Conservation (phyloP, 2,888 invertebrate species). For the Zootermopsis nevadensis region DNA sequence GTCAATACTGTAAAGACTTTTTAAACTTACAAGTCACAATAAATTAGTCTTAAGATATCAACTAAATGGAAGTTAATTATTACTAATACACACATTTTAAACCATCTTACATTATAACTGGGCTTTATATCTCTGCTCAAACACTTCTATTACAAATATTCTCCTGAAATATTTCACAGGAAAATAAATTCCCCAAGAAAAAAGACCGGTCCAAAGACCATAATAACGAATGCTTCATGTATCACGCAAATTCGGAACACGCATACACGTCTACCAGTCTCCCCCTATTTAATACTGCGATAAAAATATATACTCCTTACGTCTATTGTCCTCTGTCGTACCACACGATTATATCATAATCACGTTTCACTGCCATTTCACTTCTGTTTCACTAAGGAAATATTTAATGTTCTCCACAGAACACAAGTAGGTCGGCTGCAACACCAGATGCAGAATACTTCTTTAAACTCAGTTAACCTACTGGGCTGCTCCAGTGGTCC, state of each 20-base stretch:
- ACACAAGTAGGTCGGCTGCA: not conserved
- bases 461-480: not conserved
- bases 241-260: conserved; percentile 1
- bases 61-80: no score
- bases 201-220: conserved; percentile 4
- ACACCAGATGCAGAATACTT: not conserved
- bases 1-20: no score
- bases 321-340: no score
- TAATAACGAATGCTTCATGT: conserved; percentile 4
- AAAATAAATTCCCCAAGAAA: not conserved
- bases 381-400: not conserved
- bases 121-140: no score
- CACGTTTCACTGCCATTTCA: not conserved
- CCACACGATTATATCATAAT: not conserved
- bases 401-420: not conserved
- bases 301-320: not conserved
- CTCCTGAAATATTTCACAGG: not conserved
- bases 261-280: not conserved
- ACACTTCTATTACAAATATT: not conserved
- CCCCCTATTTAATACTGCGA: not conserved
- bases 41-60: no score
- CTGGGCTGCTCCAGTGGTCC: not conserved
- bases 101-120: no score
- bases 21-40: no score
- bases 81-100: no score